Base-by-base conservation (phyloP, 2,113 vertebrate species). In the Megalops atlanticus region DNA sequence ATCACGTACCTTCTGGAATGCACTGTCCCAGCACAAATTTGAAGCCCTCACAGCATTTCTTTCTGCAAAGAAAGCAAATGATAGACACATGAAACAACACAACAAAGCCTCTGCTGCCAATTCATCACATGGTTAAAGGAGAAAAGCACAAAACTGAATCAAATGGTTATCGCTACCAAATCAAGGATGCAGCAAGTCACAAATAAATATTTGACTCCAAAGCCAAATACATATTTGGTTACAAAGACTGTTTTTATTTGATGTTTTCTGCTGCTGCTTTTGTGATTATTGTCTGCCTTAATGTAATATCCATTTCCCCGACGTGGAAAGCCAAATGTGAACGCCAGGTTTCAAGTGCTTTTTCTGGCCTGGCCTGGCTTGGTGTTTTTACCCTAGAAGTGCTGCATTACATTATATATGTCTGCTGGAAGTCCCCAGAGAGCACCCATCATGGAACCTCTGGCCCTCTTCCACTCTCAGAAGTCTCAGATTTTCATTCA, bases 21-120 rank as follows among this genome's bases (percentile, higher is more conserved):
- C 98, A 99, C 80, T 98, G 97, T 90, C 98, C 98, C 90, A 98
- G 92, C 85, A 99, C 96, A 93, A 98, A 99, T 88, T 98, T 99
- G 92, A 97, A 99, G 81, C 97, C 97, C 78, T 94, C 95, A 92
- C 98, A 99, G 92, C 98, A 99, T 86, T 96, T 97, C 93, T 96
- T 99, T 92, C 97, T 99, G 93, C 82, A 94, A 97, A 89, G 93
- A 90, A 85, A 91, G 91, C 27, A 4, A 39, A 86, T 8, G 78
- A 27, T 11, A 64, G n/a, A 52, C 27, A 49, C 18, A 69, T 4
- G 58, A 64, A 36, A 77, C 4, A 38, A 16, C 11, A 15, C 15
- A 78, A 35, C 35, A 68, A 78, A 79, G 18, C 24, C 78, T 36
- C 80, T 43, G 76, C 35, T 77, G 72, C 76, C 21, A 12, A 33